phyloP scores from a whole-genome alignment of 2,888 invertebrate species.

The Drosophila peninsularis region DNA sequence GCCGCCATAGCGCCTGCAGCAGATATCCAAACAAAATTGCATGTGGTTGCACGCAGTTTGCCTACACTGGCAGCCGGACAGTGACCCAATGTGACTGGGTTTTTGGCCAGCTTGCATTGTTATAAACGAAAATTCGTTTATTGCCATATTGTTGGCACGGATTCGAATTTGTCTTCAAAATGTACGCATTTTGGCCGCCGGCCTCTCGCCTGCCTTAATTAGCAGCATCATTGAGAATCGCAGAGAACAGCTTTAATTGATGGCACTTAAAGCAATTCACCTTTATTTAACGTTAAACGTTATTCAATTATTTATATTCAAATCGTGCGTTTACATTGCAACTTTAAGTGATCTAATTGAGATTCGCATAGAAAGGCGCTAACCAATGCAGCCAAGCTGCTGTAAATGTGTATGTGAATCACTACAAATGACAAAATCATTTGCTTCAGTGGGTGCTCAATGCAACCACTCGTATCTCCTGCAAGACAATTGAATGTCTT shows the following conservation, averaged over 20 bases:
- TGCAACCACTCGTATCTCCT: conserved; percentile 2
- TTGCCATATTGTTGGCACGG: conserved; percentile 61
- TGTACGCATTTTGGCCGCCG: conserved; percentile 16
- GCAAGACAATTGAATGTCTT: conserved; percentile 33
- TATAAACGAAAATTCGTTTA: conserved; percentile 68
- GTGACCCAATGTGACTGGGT: conserved; percentile 19
- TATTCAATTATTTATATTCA: not conserved
- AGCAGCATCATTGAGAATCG: conserved; percentile 22
- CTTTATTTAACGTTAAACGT: not conserved
- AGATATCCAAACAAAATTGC: conserved; percentile 59
- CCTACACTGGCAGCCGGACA: conserved; percentile 20
- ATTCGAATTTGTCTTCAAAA: conserved; percentile 58
- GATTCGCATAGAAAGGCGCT: conserved; percentile 2
- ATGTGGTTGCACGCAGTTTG: conserved; percentile 68
- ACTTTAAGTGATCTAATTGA: conserved; percentile 1
- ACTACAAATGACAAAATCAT: conserved; percentile 24
- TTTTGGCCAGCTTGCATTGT: conserved; percentile 41
- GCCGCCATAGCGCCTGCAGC: conserved; percentile 36
- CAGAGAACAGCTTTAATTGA: not conserved
- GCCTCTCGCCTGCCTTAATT: conserved; percentile 27
- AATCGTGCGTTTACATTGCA: not conserved
- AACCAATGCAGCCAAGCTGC: not conserved
- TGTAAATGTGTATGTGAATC: conserved; percentile 11
- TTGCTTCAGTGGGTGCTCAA: conserved; percentile 10
- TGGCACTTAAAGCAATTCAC: not conserved